Conservation (phyloP, 1,140 invertebrate species). For the Latrodectus geometricus region DNA sequence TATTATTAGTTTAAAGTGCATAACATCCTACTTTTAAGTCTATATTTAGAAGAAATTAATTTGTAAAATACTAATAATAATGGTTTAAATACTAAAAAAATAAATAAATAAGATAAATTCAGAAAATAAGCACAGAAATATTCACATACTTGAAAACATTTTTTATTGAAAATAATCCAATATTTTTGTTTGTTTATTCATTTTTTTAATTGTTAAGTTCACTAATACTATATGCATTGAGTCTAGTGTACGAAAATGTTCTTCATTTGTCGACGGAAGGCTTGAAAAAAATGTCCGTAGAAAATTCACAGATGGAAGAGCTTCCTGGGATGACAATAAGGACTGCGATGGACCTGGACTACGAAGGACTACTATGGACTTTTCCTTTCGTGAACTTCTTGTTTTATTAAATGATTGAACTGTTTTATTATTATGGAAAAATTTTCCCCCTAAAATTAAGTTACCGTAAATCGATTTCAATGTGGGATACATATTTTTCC, state of each 20-base stretch:
- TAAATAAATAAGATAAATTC: constrained; percentile 5
- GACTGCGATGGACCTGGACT: constrained; percentile 6
- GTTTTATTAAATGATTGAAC: too few relatives aligned
- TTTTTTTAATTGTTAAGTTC: constrained; percentile 12
- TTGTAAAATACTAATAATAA: neutral
- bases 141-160: neutral
- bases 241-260: constrained; percentile 10
- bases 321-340: constrained; percentile 13
- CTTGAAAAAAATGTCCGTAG: constrained; percentile 11
- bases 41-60: constrained; percentile 50
- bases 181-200: constrained; percentile 8
- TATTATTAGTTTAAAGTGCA: too few relatives aligned
- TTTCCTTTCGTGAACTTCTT: too few relatives aligned
- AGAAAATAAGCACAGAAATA: neutral
- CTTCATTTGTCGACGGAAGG: constrained; percentile 5
- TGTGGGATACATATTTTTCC: too few relatives aligned
- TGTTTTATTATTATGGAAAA: too few relatives aligned
- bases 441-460: too few relatives aligned
- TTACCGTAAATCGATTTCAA: too few relatives aligned
- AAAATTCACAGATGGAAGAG: constrained; percentile 3
- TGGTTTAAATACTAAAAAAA: constrained; percentile 2
- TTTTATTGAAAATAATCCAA: neutral
- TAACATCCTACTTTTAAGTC: too few relatives aligned
- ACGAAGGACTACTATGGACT: too few relatives aligned
- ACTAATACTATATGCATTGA: constrained; percentile 7